Base-by-base conservation (phyloP, 2,888 invertebrate species). In the Leucophenga maculata region DNA sequence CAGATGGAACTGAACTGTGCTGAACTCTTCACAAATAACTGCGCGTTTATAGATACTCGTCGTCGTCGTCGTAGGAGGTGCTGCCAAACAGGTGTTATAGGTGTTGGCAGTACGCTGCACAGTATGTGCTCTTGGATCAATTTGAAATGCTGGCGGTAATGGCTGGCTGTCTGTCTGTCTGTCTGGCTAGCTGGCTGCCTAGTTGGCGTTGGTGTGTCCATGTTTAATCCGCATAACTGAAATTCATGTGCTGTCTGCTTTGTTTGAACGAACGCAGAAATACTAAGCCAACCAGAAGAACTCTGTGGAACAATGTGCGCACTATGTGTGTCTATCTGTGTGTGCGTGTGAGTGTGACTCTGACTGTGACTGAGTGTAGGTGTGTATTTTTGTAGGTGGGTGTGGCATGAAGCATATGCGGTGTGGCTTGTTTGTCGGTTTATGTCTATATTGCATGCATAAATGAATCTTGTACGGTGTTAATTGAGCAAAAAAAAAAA, bases 381-480 rank as follows among this genome's bases (percentile, higher is more conserved):
- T 39, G 9, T 39, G 9, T 39, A 8, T 39, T 8, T 39, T 9
- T 39, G 8, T 32, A 8, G 11, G 14, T 59, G 14, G 59, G 59
- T 59, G 59, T 59, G 59, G 14, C 59, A 46, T 44, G 26, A 26
- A 26, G 26, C 4, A 26, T 26, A 26, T 26, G 26, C 26, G 26
- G 14, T 26, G 26, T 4, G 26, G 14, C 59, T 50, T 44, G 14
- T 62, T 50, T 69, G 68, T 60, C 70, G 11, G 54, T 69, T 65
- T 65, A 55, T 69, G 65, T 67, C 60, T 67, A 65, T 69, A 72
- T 72, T 75, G 75, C 68, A 76, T 82, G 76, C 76, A 80, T 83
- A 78, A 83, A 83, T 80, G 80, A 80, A 82, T 83, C 83, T 78
- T 80, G 77, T 78, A 76, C 73, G 76, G 80, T 76, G 78, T 80